Conservation (phyloP, 35 echinoderm and acorn worm genomes). For the Heliocidaris erythrogramma region DNA sequence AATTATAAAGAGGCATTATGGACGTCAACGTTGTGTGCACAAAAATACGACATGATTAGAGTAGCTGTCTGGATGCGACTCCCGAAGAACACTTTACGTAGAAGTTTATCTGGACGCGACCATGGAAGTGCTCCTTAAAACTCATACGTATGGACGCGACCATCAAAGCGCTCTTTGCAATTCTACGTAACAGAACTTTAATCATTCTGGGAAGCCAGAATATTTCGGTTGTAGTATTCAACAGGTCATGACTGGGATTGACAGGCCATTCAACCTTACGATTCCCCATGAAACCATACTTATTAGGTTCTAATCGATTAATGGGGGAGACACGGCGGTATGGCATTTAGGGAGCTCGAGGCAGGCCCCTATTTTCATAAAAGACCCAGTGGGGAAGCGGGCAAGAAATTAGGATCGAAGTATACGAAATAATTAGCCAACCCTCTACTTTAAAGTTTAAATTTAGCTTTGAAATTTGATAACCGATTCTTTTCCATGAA, state of each 20-base stretch:
- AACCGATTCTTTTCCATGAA: too few relatives aligned
- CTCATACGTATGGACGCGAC: neutral
- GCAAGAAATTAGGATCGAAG: neutral
- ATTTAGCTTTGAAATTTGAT: too few relatives aligned
- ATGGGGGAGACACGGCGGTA: neutral
- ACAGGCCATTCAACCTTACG: neutral
- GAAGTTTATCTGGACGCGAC: too few relatives aligned
- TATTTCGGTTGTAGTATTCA: neutral
- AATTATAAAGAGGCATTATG: too few relatives aligned
- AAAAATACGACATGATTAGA: too few relatives aligned
- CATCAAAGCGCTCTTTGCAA: neutral
- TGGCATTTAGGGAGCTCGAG: neutral
- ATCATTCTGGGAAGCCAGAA: neutral
- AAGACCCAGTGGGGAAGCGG: neutral
- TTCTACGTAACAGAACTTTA: neutral
- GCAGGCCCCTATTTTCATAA: neutral
- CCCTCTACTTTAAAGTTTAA: too few relatives aligned
- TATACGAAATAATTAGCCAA: neutral
- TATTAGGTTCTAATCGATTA: constrained; percentile 12
- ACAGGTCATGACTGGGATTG: neutral
- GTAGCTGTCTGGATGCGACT: too few relatives aligned
- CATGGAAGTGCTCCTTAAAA: neutral
- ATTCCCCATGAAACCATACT: neutral
- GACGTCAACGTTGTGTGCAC: too few relatives aligned
- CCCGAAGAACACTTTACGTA: too few relatives aligned